Evolutionary conservation across 2,797 vertebrate genomes (phyloP).

Genomic region (Psittacula echo): DNA sequence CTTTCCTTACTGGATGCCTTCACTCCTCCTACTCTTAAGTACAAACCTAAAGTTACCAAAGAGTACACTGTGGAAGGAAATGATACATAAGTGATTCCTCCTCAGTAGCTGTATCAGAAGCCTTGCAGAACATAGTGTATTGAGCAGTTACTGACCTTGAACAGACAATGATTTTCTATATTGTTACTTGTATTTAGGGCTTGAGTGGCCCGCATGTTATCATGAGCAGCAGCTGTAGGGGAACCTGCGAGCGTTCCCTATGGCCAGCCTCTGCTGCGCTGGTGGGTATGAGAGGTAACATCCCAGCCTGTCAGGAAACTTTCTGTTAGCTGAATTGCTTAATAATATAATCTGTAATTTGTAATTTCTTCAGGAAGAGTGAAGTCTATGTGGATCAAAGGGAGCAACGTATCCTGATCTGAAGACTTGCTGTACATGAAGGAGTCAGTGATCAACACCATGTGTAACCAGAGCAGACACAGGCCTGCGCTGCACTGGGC

Average conservation of each 20-base stretch:
- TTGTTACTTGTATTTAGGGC: fast-evolving
- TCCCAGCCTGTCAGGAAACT: background rate
- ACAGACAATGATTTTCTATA: background rate
- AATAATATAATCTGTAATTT: background rate
- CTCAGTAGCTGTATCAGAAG: background rate
- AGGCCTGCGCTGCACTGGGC: background rate
- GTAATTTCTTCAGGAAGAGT: background rate
- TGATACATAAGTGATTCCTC: background rate
- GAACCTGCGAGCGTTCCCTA: fast-evolving
- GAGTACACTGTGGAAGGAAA: background rate
- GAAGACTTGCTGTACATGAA: background rate
- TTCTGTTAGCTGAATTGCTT: background rate
- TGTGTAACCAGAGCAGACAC: background rate
- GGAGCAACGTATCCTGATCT: background rate
- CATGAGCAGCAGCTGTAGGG: background rate
- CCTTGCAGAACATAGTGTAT: background rate
- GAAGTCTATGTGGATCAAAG: background rate
- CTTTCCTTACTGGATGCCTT: background rate
- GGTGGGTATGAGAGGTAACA: background rate
- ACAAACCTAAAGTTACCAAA: background rate
- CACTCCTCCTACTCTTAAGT: background rate
- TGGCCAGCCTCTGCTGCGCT: background rate
- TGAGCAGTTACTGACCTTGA: background rate
- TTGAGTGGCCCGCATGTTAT: fast-evolving
- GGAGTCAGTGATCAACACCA: background rate